Base-by-base conservation (phyloP, 2,797 vertebrate species). In the Crax fasciolata region DNA sequence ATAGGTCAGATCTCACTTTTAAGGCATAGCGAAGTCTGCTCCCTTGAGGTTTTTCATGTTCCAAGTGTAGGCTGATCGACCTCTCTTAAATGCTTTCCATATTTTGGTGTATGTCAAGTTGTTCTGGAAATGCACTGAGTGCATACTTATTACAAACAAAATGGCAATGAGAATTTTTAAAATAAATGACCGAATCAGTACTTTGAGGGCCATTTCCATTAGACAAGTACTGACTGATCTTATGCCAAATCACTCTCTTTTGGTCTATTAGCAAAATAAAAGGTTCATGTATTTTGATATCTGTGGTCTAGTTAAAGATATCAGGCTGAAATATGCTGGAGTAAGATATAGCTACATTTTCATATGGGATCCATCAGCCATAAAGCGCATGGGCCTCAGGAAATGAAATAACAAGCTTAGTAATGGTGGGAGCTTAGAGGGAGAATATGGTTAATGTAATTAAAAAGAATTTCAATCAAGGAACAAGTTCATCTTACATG, bases 401-500 rank as follows among this genome's bases (percentile, higher is more conserved):
- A 96, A 97, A 87, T 62, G 65, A 96, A 96, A 87, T 94, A 97
- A 95, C 65, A 91, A 59, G 83, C 62, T 97, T 96, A 93, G 73
- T 86, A 93, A 87, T 76, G 92, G 89, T 82, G 85, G 58, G 35
- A 91, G 70, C 86, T 61, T 89, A 90, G 58, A 91, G 68, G 62
- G 38, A 86, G 43, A 90, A 79, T 90, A 78, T 94, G 59, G 95
- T 94, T 95, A 96, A 97, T 91, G 76, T 61, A 95, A 92, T 96
- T 96, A 96, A 83, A 94, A 97, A 91, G 95, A 92, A 81, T 97
- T 90, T 95, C 86, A 94, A 73, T 85, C 90, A 96, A 94, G 92
- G 57, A 94, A 76, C 12, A 71, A 94, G 85, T 97, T 97, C 86
- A 96, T 92, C 68, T 92, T 89, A 67, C 78, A 59, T 94, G 68